phyloP scores from a whole-genome alignment of 2,888 invertebrate species.

The Lycophotia porphyrea region DNA sequence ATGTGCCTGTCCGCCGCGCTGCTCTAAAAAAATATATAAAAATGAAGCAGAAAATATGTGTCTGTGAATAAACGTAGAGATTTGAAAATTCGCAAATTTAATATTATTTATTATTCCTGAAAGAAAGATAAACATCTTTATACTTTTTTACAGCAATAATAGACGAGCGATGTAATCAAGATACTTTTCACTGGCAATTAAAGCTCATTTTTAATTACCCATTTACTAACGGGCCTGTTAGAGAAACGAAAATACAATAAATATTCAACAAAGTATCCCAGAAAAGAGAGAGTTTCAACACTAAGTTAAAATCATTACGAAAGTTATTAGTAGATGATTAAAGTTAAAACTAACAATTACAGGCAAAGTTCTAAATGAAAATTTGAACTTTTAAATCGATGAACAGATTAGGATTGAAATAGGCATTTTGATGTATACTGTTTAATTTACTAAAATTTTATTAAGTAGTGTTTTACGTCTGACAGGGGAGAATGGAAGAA shows the following conservation, averaged over 20 bases:
- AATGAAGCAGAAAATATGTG: neutral
- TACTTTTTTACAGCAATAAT: neutral
- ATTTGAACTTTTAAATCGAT: neutral
- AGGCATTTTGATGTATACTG: neutral
- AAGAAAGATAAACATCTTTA: neutral
- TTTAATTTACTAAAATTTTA: neutral
- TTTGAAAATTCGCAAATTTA: neutral
- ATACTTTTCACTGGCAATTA: neutral
- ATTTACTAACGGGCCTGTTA: neutral
- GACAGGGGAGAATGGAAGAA: too few species aligned
- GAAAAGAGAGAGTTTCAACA: neutral
- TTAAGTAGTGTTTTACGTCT: neutral
- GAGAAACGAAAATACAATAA: neutral
- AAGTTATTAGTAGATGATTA: slow-evolving; percentile 3
- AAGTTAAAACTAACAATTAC: neutral
- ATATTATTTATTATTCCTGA: neutral
- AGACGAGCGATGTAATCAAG: neutral
- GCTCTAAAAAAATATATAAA: too few species aligned
- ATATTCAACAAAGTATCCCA: neutral
- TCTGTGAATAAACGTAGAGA: neutral
- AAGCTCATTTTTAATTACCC: slow-evolving; percentile 6
- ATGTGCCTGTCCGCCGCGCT: too few species aligned
- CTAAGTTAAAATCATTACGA: slow-evolving; percentile 1
- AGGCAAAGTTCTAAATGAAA: neutral
- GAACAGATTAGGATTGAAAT: neutral